A percentile compares a stretch with the other conserved stretches of the same genome.
Conservation (phyloP, 2,888 invertebrate species). For the Allacma fusca region DNA sequence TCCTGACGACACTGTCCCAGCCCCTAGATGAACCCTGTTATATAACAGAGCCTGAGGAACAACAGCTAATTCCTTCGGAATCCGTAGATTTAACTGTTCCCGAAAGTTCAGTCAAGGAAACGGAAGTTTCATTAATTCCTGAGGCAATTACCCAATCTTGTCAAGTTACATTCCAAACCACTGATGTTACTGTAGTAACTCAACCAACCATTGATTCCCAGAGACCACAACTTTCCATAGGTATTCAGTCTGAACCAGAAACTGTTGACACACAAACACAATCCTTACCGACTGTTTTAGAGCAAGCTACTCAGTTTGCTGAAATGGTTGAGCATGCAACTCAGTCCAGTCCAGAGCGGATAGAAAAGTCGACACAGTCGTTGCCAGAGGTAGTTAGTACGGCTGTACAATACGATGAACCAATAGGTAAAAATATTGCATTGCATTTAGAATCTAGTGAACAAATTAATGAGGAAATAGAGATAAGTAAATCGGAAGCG, state of each 20-base stretch:
- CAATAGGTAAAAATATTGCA: neutral
- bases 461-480: neutral
- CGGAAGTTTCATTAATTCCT: neutral
- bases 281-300: neutral
- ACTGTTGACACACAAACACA: neutral
- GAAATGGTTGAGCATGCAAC: constrained; percentile 9
- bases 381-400: neutral
- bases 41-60: too few relatives aligned
- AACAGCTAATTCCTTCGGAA: too few relatives aligned
- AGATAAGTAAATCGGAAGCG: constrained; percentile 17
- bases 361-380: constrained; percentile 15
- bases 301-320: constrained; percentile 14
- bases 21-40: too few relatives aligned
- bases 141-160: neutral
- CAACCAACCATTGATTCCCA: neutral
- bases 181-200: neutral
- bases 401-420: constrained; percentile 3
- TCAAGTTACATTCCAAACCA: neutral
- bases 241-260: neutral
- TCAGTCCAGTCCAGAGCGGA: constrained; percentile 24
- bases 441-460: neutral
- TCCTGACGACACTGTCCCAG: too few relatives aligned
- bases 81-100: too few relatives aligned
- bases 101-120: too few relatives aligned
- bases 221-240: neutral